phyloP scores from a whole-genome alignment of 2,888 invertebrate genomes.

The Oxytorus armatus region DNA sequence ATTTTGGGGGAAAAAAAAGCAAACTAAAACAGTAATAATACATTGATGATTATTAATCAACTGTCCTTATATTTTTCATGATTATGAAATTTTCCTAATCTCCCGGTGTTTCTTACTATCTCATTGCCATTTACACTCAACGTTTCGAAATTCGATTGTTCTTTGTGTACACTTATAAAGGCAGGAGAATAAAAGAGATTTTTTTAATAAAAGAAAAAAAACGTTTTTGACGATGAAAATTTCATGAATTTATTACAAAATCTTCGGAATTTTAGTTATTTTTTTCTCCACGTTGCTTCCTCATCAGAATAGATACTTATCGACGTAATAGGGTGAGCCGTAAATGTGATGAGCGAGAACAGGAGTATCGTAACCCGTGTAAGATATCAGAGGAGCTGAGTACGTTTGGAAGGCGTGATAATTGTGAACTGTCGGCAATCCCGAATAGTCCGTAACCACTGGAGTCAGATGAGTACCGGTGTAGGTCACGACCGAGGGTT shows the following conservation, averaged over 20 bases:
- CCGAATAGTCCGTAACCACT: slow-evolving; percentile 25
- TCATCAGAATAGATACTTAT: background rate
- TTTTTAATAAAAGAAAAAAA: too few relatives aligned
- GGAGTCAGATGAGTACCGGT: slow-evolving; percentile 1
- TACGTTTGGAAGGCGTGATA: slow-evolving; percentile 1
- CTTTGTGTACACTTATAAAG: too few relatives aligned
- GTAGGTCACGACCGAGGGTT: background rate
- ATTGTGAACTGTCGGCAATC: slow-evolving; percentile 17
- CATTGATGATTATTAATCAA: too few relatives aligned
- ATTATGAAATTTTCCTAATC: too few relatives aligned
- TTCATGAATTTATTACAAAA: background rate
- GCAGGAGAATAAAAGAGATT: too few relatives aligned
- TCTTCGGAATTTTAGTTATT: background rate
- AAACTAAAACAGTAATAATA: too few relatives aligned
- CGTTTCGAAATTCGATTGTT: too few relatives aligned
- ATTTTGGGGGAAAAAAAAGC: too few relatives aligned
- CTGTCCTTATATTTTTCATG: too few relatives aligned
- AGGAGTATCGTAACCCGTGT: background rate
- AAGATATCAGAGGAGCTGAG: slow-evolving; percentile 22
- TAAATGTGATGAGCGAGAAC: slow-evolving; percentile 19
- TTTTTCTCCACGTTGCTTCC: background rate
- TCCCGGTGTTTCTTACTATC: too few relatives aligned
- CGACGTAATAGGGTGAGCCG: slow-evolving; percentile 2
- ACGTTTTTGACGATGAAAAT: background rate
- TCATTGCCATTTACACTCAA: too few relatives aligned